phyloP scores from a whole-genome alignment of 2,797 vertebrate genomes.

The Paratrypauchen microcephalus region DNA sequence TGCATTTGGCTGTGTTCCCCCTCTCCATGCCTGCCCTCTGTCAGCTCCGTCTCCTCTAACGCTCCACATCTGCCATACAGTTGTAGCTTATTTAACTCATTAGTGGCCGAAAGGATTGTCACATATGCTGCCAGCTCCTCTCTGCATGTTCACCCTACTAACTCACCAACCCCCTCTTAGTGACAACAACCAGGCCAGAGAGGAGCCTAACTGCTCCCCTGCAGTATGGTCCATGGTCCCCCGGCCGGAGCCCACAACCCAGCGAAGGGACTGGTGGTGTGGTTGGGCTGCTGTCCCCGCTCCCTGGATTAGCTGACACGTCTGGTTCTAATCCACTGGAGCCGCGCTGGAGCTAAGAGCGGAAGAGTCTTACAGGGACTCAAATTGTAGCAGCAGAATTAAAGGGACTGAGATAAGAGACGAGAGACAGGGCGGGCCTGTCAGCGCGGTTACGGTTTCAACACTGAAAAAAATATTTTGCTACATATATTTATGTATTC shows the following conservation, averaged over 20 bases:
- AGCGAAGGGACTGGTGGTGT: background rate
- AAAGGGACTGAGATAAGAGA: constrained; percentile 11
- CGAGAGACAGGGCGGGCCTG: background rate
- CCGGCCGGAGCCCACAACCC: background rate
- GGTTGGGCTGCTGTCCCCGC: background rate
- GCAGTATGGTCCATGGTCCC: background rate
- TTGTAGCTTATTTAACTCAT: constrained; percentile 11
- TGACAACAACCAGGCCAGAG: constrained; percentile 13
- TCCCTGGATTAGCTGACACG: constrained; percentile 1
- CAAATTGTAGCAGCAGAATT: constrained; percentile 9
- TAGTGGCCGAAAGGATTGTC: constrained; percentile 15
- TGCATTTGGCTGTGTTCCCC: background rate
- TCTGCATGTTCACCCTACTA: background rate
- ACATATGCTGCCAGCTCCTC: constrained; percentile 12
- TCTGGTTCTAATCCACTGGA: constrained; percentile 9
- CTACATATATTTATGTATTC: background rate
- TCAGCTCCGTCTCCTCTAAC: constrained; percentile 1
- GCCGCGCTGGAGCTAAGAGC: background rate
- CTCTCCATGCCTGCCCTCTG: background rate
- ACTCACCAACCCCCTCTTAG: background rate
- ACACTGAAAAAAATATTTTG: background rate
- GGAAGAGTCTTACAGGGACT: constrained; percentile 10
- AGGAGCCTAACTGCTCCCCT: constrained; percentile 14
- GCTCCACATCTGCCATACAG: background rate
- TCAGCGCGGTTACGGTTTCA: background rate